Percentiles rank a stretch among this genome's conserved stretches.
Evolutionary conservation across 2,113 vertebrate species (phyloP).

Genomic region (Oryzias woworae): DNA sequence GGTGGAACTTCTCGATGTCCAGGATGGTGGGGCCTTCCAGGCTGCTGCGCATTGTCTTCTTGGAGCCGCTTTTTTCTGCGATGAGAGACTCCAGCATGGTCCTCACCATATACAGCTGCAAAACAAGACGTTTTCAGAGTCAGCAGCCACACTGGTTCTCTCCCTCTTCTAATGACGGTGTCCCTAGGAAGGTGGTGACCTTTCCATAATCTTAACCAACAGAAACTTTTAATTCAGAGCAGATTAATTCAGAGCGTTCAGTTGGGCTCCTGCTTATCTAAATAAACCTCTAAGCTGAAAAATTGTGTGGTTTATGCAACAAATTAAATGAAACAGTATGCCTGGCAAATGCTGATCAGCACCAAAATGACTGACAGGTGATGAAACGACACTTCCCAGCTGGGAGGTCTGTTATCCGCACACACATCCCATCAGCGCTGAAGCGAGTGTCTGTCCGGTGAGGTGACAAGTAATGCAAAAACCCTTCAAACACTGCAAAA

Average conservation of each 20-base stretch:
- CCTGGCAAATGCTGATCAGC: background rate
- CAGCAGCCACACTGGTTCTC: background rate
- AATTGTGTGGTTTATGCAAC: slow-evolving; percentile 24
- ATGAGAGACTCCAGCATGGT: slow-evolving; percentile 98
- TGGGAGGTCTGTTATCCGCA: no score
- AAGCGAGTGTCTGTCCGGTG: no score
- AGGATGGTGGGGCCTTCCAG: slow-evolving; percentile 93
- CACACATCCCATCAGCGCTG: no score
- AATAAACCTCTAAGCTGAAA: slow-evolving; percentile 34
- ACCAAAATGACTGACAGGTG: background rate
- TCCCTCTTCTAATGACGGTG: background rate
- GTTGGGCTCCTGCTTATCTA: background rate
- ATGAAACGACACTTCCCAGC: background rate
- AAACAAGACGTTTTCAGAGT: background rate
- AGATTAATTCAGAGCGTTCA: slow-evolving; percentile 4
- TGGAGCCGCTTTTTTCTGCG: slow-evolving; percentile 96
- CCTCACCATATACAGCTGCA: slow-evolving; percentile 96
- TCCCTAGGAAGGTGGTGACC: background rate
- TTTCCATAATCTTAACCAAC: background rate
- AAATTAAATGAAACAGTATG: background rate
- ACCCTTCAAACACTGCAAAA: no score
- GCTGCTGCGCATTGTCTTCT: slow-evolving; percentile 95
- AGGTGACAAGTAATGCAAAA: no score
- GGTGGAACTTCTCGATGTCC: slow-evolving; percentile 97
- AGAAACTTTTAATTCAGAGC: background rate